Evolutionary conservation across 2,797 vertebrate species (phyloP), one percentile per base, ranked within the genome.

Genomic region (Rhadinocentrus ornatus): DNA sequence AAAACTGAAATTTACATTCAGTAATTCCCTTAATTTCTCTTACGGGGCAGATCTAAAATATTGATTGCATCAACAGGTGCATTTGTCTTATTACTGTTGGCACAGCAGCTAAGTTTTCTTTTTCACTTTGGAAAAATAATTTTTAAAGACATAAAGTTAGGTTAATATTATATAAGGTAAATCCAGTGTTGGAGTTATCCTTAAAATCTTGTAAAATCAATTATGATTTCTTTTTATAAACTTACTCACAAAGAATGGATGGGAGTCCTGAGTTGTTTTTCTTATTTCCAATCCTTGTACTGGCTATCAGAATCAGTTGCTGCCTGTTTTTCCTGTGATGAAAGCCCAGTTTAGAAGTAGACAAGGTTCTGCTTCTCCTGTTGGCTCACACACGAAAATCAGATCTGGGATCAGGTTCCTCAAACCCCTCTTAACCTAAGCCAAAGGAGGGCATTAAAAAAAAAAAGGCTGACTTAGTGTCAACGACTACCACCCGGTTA

Each of bases 401-500:
- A 69, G 80, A 82, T 85, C 85, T 78, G 44, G 78, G 82, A 88
- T 89, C 83, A 67, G 73, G 74, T 88, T 90, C 71, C 78, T 68
- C 64, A 13, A 84, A 83, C 60, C 75, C 72, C 77, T 83, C 87
- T 84, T 87, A 87, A 90, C 86, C 88, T 74, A 73, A 44, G 76
- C 65, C 83, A 39, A 68, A 80, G 59, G 80, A 87, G 69, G 78
- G 77, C 82, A 82, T 52, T 67, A 80, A 75, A 72, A 72, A 71
- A 57, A 73, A 71, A 86, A 84, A 80, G 7, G 64, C 84, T 76
- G 84, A 86, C 78, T 86, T 74, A 50, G 78, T 81, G 83, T 86
- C 78, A 69, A 73, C 15, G 44, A 79, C 64, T 77, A 67, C 83
- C 72, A 61, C 73, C 57, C 29, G 35, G 75, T 71, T 79, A 89